phyloP scores from a whole-genome alignment of 2,888 invertebrate species.

The Caprella mutica region DNA sequence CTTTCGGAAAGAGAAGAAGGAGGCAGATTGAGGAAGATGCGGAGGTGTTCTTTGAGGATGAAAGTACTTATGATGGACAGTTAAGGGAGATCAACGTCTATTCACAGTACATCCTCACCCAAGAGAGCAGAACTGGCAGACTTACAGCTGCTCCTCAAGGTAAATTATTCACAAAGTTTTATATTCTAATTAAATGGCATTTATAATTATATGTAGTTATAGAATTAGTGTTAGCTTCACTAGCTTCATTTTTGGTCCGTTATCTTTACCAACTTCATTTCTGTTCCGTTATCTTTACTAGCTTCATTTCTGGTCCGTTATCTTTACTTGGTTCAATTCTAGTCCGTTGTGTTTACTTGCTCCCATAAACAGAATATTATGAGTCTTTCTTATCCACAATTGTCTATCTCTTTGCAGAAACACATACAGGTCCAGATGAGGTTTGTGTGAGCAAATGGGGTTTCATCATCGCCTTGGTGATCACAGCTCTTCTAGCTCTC shows the following conservation, averaged over 20 bases:
- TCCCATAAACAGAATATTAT: no score
- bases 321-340: no score
- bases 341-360: no score
- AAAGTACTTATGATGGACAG: constrained; percentile 58
- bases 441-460: constrained; percentile 90
- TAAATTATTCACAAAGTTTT: constrained; percentile 39
- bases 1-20: constrained; percentile 69
- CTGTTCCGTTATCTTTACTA: no score
- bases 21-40: constrained; percentile 36
- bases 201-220: no score
- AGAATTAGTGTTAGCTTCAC: no score
- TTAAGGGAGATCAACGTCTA: constrained; percentile 82
- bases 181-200: no score
- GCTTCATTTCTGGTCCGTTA: no score
- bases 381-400: not conserved
- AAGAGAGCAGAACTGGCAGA: constrained; percentile 68
- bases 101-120: constrained; percentile 80
- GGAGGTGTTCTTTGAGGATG: constrained; percentile 50
- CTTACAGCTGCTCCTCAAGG: constrained; percentile 68
- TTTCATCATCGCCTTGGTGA: constrained; percentile 78
- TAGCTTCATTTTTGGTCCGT: no score
- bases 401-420: constrained; percentile 5
- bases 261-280: no score
- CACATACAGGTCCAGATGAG: constrained; percentile 47
- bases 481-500: constrained; percentile 78